Evolutionary conservation across 2,888 invertebrate genomes (phyloP).

Genomic region (Ennomos quercinarius): DNA sequence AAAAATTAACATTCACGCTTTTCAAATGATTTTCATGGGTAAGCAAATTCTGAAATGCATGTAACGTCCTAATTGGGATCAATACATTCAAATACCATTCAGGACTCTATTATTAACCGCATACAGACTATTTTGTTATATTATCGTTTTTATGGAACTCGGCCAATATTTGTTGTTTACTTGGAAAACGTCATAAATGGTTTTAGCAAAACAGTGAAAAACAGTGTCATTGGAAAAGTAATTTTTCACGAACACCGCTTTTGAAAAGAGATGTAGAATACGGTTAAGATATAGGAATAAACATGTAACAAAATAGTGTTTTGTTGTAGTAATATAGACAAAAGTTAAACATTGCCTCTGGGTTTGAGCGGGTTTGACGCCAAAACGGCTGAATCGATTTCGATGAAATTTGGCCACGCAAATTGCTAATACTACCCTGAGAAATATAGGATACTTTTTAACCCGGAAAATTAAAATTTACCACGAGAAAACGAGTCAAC

Average conservation of each 20-base stretch:
- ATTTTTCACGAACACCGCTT: constrained; percentile 2
- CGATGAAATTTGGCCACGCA: too few relatives aligned
- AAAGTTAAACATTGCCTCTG: too few relatives aligned
- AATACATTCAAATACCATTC: background rate
- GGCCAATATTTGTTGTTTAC: constrained; percentile 1
- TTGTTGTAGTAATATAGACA: too few relatives aligned
- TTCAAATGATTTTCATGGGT: constrained; percentile 3
- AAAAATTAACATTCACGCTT: constrained; percentile 25
- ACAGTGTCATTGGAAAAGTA: background rate
- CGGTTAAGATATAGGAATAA: background rate
- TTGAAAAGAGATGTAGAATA: background rate
- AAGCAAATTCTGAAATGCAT: constrained; percentile 8
- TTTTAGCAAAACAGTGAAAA: background rate
- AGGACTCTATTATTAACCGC: background rate
- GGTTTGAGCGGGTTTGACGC: too few relatives aligned
- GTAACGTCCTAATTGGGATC: constrained; percentile 6
- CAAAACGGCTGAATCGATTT: too few relatives aligned
- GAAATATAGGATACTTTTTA: too few relatives aligned
- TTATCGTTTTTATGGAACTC: too few relatives aligned
- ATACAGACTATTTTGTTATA: constrained; percentile 6
- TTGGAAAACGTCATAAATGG: background rate
- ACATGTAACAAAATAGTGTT: background rate
- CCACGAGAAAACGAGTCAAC: too few relatives aligned
- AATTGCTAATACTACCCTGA: too few relatives aligned
- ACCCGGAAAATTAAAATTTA: too few relatives aligned